Evolutionary conservation across 2,113 vertebrate species (phyloP).

Genomic region (Ursus arctos): DNA sequence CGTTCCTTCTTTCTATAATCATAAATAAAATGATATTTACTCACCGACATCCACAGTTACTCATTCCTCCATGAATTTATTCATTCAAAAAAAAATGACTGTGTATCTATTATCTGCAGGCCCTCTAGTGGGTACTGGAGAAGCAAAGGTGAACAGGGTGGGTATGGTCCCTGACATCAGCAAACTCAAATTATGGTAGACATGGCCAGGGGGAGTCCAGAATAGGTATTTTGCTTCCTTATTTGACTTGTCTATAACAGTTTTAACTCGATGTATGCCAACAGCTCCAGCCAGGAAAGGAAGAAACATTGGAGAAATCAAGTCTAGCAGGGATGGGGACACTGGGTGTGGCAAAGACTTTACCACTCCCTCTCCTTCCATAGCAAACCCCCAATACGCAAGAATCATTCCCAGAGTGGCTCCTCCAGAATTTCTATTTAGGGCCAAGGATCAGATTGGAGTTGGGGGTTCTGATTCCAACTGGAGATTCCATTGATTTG

Average conservation of each 20-base stretch:
- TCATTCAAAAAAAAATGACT: neutral
- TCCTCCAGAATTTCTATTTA: neutral
- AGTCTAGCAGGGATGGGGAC: neutral
- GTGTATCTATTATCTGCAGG: neutral
- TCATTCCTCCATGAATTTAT: neutral
- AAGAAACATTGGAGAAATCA: neutral
- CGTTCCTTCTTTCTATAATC: conserved; percentile 30
- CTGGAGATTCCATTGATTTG: neutral
- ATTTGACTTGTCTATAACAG: neutral
- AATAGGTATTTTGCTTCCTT: neutral
- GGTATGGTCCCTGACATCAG: neutral
- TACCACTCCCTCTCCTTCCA: neutral
- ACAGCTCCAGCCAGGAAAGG: neutral
- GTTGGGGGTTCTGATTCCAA: neutral
- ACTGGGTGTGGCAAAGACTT: neutral
- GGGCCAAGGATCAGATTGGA: neutral
- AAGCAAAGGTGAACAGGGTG: neutral
- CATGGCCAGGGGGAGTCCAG: neutral
- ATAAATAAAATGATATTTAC: conserved; percentile 30
- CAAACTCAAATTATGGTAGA: neutral
- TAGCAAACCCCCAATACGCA: neutral
- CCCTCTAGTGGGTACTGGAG: neutral
- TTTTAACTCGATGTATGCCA: neutral
- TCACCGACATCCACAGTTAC: neutral
- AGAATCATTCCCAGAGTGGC: neutral